These are phyloP conservation scores for Sinohyriopsis cumingii DNA, from an alignment of 2,888 invertebrate genomes.

Conservation along the genomic window DNA sequence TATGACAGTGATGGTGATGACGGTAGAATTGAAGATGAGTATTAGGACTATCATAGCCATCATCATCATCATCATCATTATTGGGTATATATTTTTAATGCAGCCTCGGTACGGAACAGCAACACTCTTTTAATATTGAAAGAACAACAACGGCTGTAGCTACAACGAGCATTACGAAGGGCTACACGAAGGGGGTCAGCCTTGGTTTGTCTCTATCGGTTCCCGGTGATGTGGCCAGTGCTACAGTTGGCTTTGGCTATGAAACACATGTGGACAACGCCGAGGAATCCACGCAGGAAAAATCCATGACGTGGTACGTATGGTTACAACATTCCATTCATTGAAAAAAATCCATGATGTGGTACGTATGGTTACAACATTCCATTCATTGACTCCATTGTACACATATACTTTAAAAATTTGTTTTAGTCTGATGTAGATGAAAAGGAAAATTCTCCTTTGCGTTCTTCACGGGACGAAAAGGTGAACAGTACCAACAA, in stretches of 20 bases:
- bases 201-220: slow-evolving; percentile 1
- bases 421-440: too few relatives aligned
- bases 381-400: too few relatives aligned
- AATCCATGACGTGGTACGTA: slow-evolving; percentile 4
- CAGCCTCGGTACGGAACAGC: not conserved
- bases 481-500: too few relatives aligned
- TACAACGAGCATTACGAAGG: slow-evolving; percentile 1
- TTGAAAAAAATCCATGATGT: slow-evolving; percentile 1
- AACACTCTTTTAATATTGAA: not conserved
- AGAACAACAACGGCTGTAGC: not conserved
- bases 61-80: too few relatives aligned
- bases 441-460: too few relatives aligned
- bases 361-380: not conserved
- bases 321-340: too few relatives aligned
- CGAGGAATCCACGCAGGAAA: slow-evolving; percentile 1
- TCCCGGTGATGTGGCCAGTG: slow-evolving; percentile 2
- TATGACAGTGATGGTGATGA: too few relatives aligned
- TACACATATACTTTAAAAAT: too few relatives aligned
- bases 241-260: slow-evolving; percentile 5
- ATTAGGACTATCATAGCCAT: too few relatives aligned
- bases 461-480: too few relatives aligned
- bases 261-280: not conserved
- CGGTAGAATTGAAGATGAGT: too few relatives aligned
- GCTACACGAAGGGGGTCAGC: slow-evolving; percentile 2
- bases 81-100: too few relatives aligned